These are phyloP conservation scores for Diuraphis noxia DNA, from an alignment of 1,140 invertebrate genomes.

Conservation along the genomic window DNA sequence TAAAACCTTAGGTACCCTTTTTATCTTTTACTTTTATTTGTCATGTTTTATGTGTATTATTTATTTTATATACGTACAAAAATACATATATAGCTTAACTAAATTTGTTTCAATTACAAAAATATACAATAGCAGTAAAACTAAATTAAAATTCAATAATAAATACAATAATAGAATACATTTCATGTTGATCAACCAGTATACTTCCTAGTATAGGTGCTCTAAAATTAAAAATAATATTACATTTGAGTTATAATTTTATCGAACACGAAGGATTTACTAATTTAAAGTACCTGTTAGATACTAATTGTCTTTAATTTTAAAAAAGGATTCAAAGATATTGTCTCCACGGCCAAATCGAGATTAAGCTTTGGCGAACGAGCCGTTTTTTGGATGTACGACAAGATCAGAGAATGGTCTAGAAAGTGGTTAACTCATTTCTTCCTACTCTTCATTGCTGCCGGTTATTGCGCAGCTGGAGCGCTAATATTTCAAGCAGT, in stretches of 20 bases:
- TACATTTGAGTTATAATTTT: neutral
- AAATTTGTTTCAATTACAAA: neutral
- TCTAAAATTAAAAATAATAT: neutral
- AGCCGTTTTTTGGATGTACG: constrained; percentile 76
- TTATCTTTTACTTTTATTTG: neutral
- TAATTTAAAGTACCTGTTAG: neutral
- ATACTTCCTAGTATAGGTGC: neutral
- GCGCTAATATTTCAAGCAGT: constrained; percentile 75
- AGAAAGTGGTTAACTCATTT: constrained; percentile 86
- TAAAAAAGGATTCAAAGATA: constrained; percentile 68
- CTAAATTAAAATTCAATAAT: neutral
- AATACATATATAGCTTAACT: neutral
- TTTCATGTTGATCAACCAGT: neutral
- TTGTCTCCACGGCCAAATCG: constrained; percentile 71
- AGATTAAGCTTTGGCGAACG: constrained; percentile 81
- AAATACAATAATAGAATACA: neutral
- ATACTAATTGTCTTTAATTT: constrained; percentile 16
- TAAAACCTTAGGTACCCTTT: neutral
- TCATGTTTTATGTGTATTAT: neutral
- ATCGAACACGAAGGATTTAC: neutral
- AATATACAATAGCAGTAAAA: neutral
- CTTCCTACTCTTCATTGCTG: constrained; percentile 76
- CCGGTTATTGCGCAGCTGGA: constrained; percentile 76
- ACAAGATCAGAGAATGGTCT: constrained; percentile 74
- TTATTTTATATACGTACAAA: neutral